Conservation (phyloP, 2,113 vertebrate genomes). For the Pavo muticus region DNA sequence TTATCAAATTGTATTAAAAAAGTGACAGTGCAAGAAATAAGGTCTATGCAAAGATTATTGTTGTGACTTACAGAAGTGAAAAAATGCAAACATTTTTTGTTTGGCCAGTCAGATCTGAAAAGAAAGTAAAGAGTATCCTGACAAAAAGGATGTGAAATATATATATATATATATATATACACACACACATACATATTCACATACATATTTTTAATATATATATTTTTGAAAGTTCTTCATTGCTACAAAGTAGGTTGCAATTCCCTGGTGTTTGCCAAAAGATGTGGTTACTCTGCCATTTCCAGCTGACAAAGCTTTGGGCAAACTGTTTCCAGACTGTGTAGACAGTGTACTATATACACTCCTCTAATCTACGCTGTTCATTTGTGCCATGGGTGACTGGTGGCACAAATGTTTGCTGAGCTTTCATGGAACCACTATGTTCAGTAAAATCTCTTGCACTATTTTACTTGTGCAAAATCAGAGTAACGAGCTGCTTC, state of each 20-base stretch:
- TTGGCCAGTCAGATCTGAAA: background rate
- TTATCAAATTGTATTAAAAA: conserved; percentile 18
- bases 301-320: background rate
- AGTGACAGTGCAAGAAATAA: background rate
- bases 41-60: background rate
- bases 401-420: background rate
- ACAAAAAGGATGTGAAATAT: background rate
- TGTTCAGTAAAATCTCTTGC: background rate
- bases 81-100: background rate
- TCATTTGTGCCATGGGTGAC: background rate
- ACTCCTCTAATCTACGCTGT: background rate
- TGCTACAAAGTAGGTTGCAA: background rate
- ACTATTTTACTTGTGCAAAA: conserved; percentile 17
- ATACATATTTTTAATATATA: too few species aligned
- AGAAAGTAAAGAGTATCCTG: background rate
- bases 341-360: background rate
- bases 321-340: background rate
- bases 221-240: background rate
- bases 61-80: background rate
- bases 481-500: background rate
- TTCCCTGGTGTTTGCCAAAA: background rate
- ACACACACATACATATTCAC: too few species aligned
- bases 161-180: too few species aligned
- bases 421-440: background rate
- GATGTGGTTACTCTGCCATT: background rate